Percentiles rank a stretch among this genome's conserved stretches.
Evolutionary conservation across 2,888 invertebrate genomes (phyloP).

Genomic region (Plebejus melissa): DNA sequence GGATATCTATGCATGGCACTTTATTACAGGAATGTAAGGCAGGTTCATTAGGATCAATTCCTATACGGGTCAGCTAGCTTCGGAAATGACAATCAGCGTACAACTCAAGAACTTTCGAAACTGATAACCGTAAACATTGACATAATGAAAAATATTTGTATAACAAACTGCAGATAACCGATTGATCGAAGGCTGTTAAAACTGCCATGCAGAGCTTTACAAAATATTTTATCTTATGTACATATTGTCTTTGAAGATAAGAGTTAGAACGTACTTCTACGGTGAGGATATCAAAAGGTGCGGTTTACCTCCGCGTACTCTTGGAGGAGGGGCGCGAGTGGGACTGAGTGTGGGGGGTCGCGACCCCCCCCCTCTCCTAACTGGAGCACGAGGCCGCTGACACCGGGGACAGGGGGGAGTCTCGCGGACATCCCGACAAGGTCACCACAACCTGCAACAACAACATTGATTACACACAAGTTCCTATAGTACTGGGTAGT

Average conservation of each 20-base stretch:
- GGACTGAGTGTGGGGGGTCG: conserved; percentile 75
- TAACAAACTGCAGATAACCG: conserved; percentile 27
- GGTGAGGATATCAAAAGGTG: conserved; percentile 59
- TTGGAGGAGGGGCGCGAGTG: conserved; percentile 78
- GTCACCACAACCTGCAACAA: conserved; percentile 84
- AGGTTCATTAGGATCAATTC: conserved; percentile 52
- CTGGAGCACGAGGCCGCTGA: conserved; percentile 95
- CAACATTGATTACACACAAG: neutral
- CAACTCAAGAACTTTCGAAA: conserved; percentile 8
- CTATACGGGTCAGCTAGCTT: conserved; percentile 36
- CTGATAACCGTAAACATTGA: neutral
- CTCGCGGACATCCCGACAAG: conserved; percentile 92
- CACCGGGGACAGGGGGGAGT: conserved; percentile 91
- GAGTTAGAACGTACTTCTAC: conserved; percentile 66
- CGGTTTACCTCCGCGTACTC: conserved; percentile 75
- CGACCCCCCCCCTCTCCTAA: conserved; percentile 84
- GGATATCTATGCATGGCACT: conserved; percentile 59
- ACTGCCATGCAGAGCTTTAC: conserved; percentile 63
- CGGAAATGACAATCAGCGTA: conserved; percentile 4
- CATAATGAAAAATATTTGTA: conserved; percentile 30
- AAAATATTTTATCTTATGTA: conserved; percentile 77
- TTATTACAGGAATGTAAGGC: conserved; percentile 37
- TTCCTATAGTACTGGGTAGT: neutral
- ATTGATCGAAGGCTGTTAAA: conserved; percentile 42
- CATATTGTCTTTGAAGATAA: conserved; percentile 79